phyloP scores from a whole-genome alignment of 2,888 invertebrate genomes.

The Ochropleura leucogaster region DNA sequence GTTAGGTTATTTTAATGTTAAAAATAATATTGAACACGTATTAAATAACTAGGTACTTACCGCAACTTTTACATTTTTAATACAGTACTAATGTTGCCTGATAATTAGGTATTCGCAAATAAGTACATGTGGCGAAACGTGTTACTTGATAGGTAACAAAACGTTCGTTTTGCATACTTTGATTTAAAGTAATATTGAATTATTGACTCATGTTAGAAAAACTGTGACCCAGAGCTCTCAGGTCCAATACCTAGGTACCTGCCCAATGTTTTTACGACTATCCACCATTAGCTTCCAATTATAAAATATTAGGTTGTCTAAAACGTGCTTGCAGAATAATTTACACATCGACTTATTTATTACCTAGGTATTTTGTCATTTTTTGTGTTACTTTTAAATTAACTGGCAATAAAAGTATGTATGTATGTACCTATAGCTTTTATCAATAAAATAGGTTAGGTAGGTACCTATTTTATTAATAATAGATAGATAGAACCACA shows the following conservation, averaged over 20 bases:
- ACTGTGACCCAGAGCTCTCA: not conserved
- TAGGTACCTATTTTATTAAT: not conserved
- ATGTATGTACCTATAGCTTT: too few relatives aligned
- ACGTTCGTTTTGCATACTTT: not conserved
- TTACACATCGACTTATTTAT: not conserved
- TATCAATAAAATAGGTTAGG: too few relatives aligned
- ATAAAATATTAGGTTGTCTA: not conserved
- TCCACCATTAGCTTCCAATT: slow-evolving; percentile 3
- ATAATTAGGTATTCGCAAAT: not conserved
- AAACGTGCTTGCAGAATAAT: not conserved
- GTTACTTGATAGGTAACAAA: not conserved
- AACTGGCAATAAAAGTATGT: not conserved
- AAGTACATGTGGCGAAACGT: not conserved
- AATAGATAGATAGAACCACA: not conserved
- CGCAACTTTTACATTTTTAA: not conserved
- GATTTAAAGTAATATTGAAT: not conserved
- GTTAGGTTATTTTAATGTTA: not conserved
- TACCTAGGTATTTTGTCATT: not conserved
- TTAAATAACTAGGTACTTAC: not conserved
- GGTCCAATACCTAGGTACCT: not conserved
- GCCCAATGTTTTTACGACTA: not conserved
- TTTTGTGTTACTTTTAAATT: not conserved
- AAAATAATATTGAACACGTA: not conserved
- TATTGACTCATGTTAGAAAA: not conserved
- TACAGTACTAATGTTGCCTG: not conserved